phyloP scores from a whole-genome alignment of 1,140 invertebrate species.

The Drosophila triauraria region DNA sequence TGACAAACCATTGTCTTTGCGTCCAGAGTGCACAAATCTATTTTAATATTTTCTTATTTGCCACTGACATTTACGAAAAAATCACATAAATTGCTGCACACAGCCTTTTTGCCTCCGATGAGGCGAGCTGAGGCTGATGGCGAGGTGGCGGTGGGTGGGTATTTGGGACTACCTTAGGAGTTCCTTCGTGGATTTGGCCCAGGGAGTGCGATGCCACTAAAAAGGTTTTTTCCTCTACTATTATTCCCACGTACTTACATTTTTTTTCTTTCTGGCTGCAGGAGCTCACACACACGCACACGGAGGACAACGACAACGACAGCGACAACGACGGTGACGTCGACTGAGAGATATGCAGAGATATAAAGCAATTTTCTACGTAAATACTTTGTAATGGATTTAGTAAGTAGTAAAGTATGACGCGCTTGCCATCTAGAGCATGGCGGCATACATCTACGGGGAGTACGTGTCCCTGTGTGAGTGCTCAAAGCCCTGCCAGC shows the following conservation, averaged over 20 bases:
- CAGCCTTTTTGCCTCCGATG: constrained; percentile 67
- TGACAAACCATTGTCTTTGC: constrained; percentile 62
- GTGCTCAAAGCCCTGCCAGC: constrained; percentile 41
- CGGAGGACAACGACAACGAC: constrained; percentile 51
- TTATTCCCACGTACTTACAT: constrained; percentile 81
- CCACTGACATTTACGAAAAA: constrained; percentile 82
- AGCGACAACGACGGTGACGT: constrained; percentile 53
- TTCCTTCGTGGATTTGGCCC: constrained; percentile 20
- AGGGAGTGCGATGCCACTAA: constrained; percentile 50
- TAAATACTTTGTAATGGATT: constrained; percentile 84
- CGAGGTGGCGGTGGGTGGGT: not conserved
- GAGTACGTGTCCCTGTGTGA: constrained; percentile 16
- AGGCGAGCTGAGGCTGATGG: constrained; percentile 1
- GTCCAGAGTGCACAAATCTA: constrained; percentile 75
- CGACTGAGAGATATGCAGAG: constrained; percentile 77
- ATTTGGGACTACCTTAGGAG: constrained; percentile 29
- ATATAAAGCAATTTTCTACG: constrained; percentile 84
- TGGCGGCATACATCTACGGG: constrained; percentile 54
- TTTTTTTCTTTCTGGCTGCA: constrained; percentile 50
- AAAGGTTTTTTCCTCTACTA: constrained; percentile 70
- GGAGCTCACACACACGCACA: constrained; percentile 18
- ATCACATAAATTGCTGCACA: constrained; percentile 80
- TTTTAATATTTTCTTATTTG: constrained; percentile 84
- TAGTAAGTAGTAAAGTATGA: constrained; percentile 84
- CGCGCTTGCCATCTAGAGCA: constrained; percentile 81